Base-by-base conservation (phyloP, 2,113 vertebrate genomes). In the Ploceus nigricollis region DNA sequence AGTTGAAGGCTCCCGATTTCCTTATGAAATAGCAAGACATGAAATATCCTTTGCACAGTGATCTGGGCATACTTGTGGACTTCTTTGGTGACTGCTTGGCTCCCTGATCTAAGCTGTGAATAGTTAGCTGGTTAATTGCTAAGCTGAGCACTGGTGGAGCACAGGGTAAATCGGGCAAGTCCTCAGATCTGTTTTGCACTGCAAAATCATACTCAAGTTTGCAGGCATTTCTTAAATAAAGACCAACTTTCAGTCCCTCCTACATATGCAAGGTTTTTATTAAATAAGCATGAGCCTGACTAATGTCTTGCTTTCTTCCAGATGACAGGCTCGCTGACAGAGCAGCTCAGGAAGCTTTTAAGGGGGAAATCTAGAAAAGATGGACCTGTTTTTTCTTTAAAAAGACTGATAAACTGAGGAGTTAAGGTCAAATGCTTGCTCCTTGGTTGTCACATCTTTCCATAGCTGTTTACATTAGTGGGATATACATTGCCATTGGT, bases 231-330 rank as follows among this genome's bases (percentile, higher is more conserved):
- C 88, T 87, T 4, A 71, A 93, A 90, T 72, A 51, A 79, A 90
- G 80, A 33, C 53, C n/a, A 68, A 89, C 53, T 93, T 94, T 68
- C 69, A 75, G 72, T 80, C 85, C 27, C 48, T 85, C 42, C 42
- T 82, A 60, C 54, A 73, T 83, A 47, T 86, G 90, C 39, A 80
- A 58, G 60, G 13, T 80, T 93, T 96, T 94, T 88, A 89, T 95
- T 94, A 89, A 96, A 92, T 86, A 92, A 94, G 68, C 28, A 51
- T 81, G 86, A 86, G 69, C 66, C 76, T 81, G 89, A 93, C 71
- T 94, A 70, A 94, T 86, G 90, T 93, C 76, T 97, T 92, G 33
- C 76, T 88, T 92, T 86, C 58, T 80, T 94, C 42, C 51, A 54
- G 68, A 61, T 81, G 90, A 83, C 80, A 88, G 68, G 47, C 58